Base-by-base conservation (phyloP, 2,113 vertebrate species). In the Hirundichthys speculiger region DNA sequence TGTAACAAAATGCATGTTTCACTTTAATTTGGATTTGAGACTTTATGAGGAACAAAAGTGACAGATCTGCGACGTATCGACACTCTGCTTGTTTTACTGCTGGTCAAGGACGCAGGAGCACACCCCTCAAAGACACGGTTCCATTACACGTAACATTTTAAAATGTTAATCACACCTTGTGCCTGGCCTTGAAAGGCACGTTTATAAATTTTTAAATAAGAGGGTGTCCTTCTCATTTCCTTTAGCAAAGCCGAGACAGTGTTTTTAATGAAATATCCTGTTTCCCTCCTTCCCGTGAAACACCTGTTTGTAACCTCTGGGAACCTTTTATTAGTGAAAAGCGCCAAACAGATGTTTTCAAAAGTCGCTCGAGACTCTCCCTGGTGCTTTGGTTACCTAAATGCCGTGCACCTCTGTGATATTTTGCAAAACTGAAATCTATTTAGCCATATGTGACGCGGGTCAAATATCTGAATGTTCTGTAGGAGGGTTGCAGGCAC, bases 291-390 rank as follows among this genome's bases (percentile, higher is more conserved):
- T 47, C 50, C 25, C 49, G 47, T 65, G 64, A 75, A 76, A n/a
- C 75, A 83, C 71, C 68, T 76, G 80, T 69, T 83, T 64, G 50
- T 27, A 54, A 60, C 73, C 64, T 2, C 49, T 60, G 60, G 14
- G 41, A 75, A 34, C 9, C 69, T 68, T 69, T 62, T 64, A 67
- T 79, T 73, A 64, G 67, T 10, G 2, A 70, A 49, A 18, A 52
- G 50, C 40, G 19, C 22, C 51, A 20, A 73, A 52, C 57, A 86
- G 77, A 79, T 79, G 77, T 81, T 80, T 54, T 20, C 24, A n/a
- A 67, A 73, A 47, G 40, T 40, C 60, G 55, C n/a, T 66, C 18
- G 20, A 16, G 34, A 34, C 24, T 66, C 30, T 53, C 1, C 1
- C 39, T 64, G 43, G 43, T 65, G 42, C 22, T 65, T 71, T 56